Conservation (phyloP, 2,113 vertebrate genomes). For the Xenopus tropicalis region DNA sequence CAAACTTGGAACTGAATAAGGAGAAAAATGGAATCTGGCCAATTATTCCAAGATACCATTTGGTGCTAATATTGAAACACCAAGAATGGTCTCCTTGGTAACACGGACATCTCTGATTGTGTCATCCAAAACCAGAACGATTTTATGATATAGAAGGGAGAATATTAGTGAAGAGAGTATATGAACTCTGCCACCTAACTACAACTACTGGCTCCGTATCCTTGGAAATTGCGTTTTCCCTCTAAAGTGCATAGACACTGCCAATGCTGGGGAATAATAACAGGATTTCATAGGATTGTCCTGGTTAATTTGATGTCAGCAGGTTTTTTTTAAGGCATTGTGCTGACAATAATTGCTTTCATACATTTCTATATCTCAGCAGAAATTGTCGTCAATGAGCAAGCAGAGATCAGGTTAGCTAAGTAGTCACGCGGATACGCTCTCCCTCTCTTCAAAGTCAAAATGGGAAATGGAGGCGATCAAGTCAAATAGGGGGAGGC, state of each 20-base stretch:
- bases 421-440: constrained; percentile 64
- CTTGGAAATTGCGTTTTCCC: constrained; percentile 51
- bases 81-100: no score
- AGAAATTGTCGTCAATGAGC: constrained; percentile 78
- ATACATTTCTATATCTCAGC: constrained; percentile 89
- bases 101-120: no score
- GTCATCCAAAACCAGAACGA: no score
- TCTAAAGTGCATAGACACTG: constrained; percentile 51
- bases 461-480: constrained; percentile 50
- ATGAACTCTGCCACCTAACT: no score
- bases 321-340: constrained; percentile 93
- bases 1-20: no score
- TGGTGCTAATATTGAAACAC: no score
- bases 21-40: no score
- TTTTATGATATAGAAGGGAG: no score
- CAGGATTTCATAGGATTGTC: constrained; percentile 67
- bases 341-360: constrained; percentile 89
- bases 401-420: constrained; percentile 61
- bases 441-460: constrained; percentile 69
- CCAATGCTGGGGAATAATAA: constrained; percentile 59
- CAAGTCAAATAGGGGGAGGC: not conserved
- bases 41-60: no score
- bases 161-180: no score
- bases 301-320: constrained; percentile 89
- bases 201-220: constrained; percentile 50